phyloP scores from a whole-genome alignment of 2,797 vertebrate species.

The Psittacula echo region DNA sequence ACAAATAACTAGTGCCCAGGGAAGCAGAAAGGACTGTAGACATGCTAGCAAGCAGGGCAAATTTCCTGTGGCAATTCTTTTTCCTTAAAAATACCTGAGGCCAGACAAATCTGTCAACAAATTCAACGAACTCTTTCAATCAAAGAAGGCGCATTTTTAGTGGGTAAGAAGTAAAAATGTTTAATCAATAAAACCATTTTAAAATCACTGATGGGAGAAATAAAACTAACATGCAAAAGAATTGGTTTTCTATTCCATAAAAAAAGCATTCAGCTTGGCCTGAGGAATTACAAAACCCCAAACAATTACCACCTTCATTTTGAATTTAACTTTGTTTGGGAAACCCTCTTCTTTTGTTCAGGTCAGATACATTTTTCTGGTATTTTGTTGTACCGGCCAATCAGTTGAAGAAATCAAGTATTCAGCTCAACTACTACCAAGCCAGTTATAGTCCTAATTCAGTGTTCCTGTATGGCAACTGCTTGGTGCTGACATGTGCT shows the following conservation, averaged over 20 bases:
- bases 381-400: background rate
- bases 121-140: background rate
- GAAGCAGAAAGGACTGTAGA: background rate
- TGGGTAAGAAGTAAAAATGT: background rate
- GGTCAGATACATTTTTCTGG: background rate
- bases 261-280: background rate
- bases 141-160: background rate
- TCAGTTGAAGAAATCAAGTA: conserved; percentile 22
- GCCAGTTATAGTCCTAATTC: conserved; percentile 15
- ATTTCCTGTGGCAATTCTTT: background rate
- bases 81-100: background rate
- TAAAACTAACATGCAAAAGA: background rate
- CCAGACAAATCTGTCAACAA: conserved; percentile 11
- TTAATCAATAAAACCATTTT: conserved; percentile 1
- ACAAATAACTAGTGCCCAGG: background rate
- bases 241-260: background rate
- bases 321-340: background rate
- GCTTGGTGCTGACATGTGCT: conserved; percentile 30
- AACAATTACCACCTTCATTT: background rate
- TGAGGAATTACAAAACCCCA: background rate
- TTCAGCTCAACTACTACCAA: conserved; percentile 11
- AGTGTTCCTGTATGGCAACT: conserved; percentile 19
- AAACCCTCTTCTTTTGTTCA: background rate
- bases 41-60: background rate
- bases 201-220: background rate